Evolutionary conservation across 2,797 vertebrate species (phyloP).

Genomic region (Tragelaphus oryx): DNA sequence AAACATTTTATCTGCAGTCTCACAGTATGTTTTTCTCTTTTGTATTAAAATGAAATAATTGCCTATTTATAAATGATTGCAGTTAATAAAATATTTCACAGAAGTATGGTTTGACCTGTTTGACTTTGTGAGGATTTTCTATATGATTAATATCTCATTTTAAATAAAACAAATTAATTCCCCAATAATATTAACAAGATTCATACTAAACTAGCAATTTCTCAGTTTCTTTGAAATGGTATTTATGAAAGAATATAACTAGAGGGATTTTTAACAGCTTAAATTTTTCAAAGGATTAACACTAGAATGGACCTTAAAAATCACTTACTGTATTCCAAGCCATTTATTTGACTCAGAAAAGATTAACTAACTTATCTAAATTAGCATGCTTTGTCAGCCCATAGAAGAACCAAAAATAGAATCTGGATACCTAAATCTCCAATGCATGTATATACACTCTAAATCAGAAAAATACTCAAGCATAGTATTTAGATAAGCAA

Average conservation of each 20-base stretch:
- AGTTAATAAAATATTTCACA: neutral
- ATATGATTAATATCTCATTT: neutral
- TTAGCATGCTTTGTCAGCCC: neutral
- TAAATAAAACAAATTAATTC: neutral
- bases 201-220: neutral
- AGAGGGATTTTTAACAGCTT: neutral
- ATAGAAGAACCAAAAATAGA: neutral
- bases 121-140: neutral
- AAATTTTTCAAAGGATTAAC: neutral
- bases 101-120: neutral
- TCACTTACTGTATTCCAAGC: neutral
- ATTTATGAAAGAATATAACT: neutral
- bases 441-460: neutral
- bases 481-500: neutral
- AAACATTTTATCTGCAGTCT: neutral
- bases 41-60: neutral
- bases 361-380: neutral
- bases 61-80: neutral
- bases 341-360: neutral
- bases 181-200: neutral
- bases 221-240: neutral
- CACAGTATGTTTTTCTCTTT: neutral
- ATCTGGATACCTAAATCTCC: neutral
- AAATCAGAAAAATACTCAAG: neutral
- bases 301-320: neutral